Base-by-base conservation (phyloP, 2,797 vertebrate genomes). In the Rhincodon typus region DNA sequence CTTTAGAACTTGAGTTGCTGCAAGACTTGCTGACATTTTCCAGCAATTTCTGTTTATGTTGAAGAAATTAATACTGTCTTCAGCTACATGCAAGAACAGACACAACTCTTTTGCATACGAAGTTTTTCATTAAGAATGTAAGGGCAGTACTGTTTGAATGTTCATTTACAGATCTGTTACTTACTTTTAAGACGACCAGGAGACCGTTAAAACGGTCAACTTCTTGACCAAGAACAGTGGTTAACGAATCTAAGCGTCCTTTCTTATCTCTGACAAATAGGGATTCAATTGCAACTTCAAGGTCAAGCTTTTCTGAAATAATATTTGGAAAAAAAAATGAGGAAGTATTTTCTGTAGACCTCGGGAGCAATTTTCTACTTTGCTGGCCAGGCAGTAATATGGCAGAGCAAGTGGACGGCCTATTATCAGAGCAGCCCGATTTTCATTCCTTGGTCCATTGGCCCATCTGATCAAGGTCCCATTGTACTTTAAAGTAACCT, bases 161-260 rank as follows among this genome's bases (percentile, higher is more conserved):
- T 46, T 50, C 25, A 62, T 62, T 62, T 53, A 53, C 19, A 90
- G 53, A 90, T 70, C 1, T 13, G 21, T 95, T 12, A 57, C 95
- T 97, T 97, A 98, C 98, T 95, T 97, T 96, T 38, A 98, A 96
- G 53, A 98, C 96, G 95, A 90, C 96, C 38, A 98, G 97, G 96
- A 99, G 97, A 53, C 96, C 97, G 97, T 98, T 99, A 96, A 98
- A 99, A 67, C 98, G 97, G 96, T 98, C 98, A 87, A 97, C 96
- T 97, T 99, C 98, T 96, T 98, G 98, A 95, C 98, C 97, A 69
- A 98, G 97, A 70, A 99, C 98, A 0, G 98, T 98, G 77, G 98
- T 99, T 95, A 99, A 96, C 46, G 98, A 98, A 97, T 98, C 98
- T n/a, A 98, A 57, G 2, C 98, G 98, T 23, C 98, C 98, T 8